phyloP scores from a whole-genome alignment of 1,140 invertebrate species.

The Formica selysi region DNA sequence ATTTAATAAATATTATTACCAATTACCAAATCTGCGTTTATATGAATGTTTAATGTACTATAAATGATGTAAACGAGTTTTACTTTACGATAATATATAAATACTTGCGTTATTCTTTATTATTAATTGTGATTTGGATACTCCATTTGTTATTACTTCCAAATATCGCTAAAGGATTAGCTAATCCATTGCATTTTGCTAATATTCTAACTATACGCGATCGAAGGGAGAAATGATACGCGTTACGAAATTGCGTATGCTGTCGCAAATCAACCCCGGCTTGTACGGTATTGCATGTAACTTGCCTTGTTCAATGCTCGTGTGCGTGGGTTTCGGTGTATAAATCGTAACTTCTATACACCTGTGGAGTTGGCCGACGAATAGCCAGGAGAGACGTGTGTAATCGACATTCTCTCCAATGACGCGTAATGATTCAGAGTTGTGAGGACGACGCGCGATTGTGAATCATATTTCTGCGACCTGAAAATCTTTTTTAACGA shows the following conservation, averaged over 20 bases:
- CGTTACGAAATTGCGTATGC: neutral
- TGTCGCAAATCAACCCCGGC: neutral
- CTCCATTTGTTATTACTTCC: neutral
- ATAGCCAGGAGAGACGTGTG: neutral
- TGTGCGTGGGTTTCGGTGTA: neutral
- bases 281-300: neutral
- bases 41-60: too few relatives aligned
- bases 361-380: neutral
- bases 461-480: conserved; percentile 25
- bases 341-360: conserved; percentile 15
- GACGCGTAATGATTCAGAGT: conserved; percentile 37
- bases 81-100: too few relatives aligned
- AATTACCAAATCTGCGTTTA: too few relatives aligned
- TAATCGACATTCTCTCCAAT: conserved; percentile 33
- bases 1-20: too few relatives aligned
- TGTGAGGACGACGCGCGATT: neutral
- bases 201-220: neutral
- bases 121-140: neutral
- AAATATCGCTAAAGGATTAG: neutral
- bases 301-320: neutral
- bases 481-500: conserved; percentile 21
- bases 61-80: too few relatives aligned
- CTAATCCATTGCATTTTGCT: neutral
- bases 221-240: neutral
- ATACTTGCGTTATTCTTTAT: too few relatives aligned